A percentile compares a stretch with the other conserved stretches of the same genome.
These are phyloP conservation scores for Amiota minor DNA, from an alignment of 2,888 invertebrate species.

Conservation along the genomic window DNA sequence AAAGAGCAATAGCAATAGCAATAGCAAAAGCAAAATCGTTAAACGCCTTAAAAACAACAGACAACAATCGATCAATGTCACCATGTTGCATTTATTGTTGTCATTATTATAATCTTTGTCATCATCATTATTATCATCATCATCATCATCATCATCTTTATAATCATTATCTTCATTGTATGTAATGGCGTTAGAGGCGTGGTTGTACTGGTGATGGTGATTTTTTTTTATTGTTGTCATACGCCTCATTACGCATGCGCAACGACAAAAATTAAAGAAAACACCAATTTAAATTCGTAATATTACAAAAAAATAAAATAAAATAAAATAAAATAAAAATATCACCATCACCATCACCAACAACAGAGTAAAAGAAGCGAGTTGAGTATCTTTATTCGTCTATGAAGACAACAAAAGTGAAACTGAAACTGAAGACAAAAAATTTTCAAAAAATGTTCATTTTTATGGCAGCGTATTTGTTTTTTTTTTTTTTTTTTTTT, in stretches of 20 bases:
- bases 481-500: not conserved
- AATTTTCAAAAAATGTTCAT: not conserved
- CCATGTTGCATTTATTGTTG: no score
- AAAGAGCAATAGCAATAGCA: no score
- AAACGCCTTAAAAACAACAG: no score
- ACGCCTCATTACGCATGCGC: conserved; percentile 12
- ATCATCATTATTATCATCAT: no score
- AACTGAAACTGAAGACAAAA: conserved; percentile 10
- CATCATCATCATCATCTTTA: no score
- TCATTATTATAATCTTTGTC: no score
- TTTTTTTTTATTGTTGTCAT: not conserved
- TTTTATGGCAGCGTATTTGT: not conserved
- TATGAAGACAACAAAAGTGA: conserved; percentile 2
- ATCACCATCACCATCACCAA: not conserved
- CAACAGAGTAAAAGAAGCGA: not conserved
- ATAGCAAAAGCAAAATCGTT: no score
- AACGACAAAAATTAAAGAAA: not conserved
- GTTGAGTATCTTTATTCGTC: no score
- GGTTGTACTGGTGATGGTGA: not conserved
- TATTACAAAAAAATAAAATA: not conserved
- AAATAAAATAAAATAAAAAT: not conserved
- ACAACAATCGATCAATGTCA: no score
- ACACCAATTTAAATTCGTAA: not conserved
- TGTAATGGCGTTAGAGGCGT: conserved; percentile 3
- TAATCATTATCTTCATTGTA: no score